Conservation (phyloP, 2,888 invertebrate species). For the Nephrotoma appendiculata region DNA sequence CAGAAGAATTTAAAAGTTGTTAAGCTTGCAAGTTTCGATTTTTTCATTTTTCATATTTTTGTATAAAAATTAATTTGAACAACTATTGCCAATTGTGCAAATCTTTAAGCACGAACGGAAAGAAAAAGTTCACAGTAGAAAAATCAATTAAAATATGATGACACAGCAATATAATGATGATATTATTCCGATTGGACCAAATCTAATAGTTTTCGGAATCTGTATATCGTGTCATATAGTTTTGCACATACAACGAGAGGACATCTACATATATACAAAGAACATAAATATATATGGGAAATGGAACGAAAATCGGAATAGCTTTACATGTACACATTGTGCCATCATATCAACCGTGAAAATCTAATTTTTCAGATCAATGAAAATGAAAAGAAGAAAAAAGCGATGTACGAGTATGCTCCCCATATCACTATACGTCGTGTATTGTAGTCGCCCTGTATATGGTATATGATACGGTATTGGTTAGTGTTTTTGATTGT, state of each 20-base stretch:
- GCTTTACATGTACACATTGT: neutral
- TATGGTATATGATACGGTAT: neutral
- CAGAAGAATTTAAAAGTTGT: neutral
- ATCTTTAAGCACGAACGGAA: neutral
- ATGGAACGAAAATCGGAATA: neutral
- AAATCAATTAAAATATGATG: neutral
- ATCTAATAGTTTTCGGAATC: neutral
- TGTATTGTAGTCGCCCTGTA: too few relatives aligned
- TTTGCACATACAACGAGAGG: neutral
- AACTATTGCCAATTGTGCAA: neutral
- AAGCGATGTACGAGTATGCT: neutral
- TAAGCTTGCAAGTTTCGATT: neutral
- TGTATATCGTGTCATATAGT: neutral
- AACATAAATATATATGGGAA: neutral
- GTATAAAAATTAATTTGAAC: too few relatives aligned
- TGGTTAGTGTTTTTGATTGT: neutral
- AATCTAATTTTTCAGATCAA: neutral
- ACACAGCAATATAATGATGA: neutral
- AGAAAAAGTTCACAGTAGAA: neutral
- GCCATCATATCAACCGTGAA: neutral
- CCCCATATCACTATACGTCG: neutral
- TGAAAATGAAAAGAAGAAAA: neutral
- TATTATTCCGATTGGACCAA: neutral
- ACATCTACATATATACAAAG: neutral
- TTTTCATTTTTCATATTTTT: too few relatives aligned